Evolutionary conservation across 2,113 vertebrate genomes (phyloP).

Genomic region (Xiphias gladius): DNA sequence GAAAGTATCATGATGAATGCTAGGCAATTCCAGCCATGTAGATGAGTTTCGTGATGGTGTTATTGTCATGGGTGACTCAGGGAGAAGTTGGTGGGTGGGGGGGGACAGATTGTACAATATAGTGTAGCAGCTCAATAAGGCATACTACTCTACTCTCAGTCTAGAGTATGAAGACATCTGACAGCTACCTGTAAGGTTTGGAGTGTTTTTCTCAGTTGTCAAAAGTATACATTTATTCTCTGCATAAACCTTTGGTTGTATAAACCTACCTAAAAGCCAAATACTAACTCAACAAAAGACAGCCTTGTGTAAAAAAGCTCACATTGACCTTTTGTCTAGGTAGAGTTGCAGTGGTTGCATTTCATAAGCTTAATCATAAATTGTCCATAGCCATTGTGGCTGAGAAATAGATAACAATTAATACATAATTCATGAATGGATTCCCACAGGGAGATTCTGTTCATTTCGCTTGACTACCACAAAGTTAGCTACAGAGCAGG

Average conservation of each 20-base stretch:
- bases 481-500: neutral
- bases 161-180: neutral
- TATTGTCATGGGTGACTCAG: conserved; percentile 51
- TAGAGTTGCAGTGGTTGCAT: neutral
- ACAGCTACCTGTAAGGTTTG: neutral
- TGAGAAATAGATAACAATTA: neutral
- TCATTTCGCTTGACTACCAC: neutral
- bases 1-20: conserved; percentile 43
- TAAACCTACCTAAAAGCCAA: conserved; percentile 5
- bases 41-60: conserved; percentile 9
- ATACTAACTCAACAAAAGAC: conserved; percentile 7
- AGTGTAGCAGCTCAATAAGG: neutral
- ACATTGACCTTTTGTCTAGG: neutral
- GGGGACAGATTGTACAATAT: conserved; percentile 43
- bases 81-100: conserved; percentile 4
- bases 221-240: neutral
- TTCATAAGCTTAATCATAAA: conserved; percentile 5
- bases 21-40: neutral
- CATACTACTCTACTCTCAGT: neutral
- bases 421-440: neutral
- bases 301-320: conserved; percentile 20
- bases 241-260: conserved; percentile 9
- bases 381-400: neutral
- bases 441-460: neutral
- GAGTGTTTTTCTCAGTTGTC: neutral